Evolutionary conservation across 2,113 vertebrate genomes (phyloP).

Genomic region (Psittacula cyanocephala): DNA sequence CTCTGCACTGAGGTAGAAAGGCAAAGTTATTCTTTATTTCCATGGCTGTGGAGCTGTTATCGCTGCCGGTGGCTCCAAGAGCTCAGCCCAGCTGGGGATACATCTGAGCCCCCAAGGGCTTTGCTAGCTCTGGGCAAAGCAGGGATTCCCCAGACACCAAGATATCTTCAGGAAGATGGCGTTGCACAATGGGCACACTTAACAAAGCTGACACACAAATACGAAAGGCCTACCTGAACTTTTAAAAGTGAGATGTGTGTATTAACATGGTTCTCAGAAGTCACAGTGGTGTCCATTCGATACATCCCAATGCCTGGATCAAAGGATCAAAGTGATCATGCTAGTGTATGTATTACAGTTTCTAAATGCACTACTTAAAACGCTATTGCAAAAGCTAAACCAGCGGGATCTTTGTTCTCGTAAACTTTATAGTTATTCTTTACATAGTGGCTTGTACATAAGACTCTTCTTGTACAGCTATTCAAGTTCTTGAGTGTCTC

Average conservation of each 20-base stretch:
- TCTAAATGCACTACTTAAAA: not conserved
- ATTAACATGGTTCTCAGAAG: rapidly evolving
- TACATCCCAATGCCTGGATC: not conserved
- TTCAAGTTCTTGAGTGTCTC: not conserved
- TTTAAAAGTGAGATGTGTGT: not conserved
- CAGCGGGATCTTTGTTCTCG: not conserved
- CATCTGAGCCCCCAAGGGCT: not conserved
- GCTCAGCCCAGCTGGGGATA: not conserved
- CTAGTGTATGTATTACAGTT: not conserved
- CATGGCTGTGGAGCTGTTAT: not conserved
- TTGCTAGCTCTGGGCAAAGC: not conserved
- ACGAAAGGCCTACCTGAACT: not conserved
- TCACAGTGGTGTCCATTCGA: not conserved
- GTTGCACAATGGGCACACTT: rapidly evolving
- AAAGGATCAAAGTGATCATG: not conserved
- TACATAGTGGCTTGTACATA: not conserved
- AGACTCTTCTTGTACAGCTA: not conserved
- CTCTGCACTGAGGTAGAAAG: not conserved
- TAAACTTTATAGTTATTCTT: not conserved
- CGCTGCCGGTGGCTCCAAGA: not conserved
- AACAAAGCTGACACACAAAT: not conserved
- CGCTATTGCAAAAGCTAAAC: not conserved
- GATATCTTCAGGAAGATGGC: not conserved
- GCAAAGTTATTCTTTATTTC: not conserved
- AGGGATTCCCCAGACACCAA: not conserved